A percentile compares a stretch with the other conserved stretches of the same genome.
These are phyloP conservation scores for Amblyopsis rosae DNA, from an alignment of 2,113 vertebrate genomes.

Conservation along the genomic window DNA sequence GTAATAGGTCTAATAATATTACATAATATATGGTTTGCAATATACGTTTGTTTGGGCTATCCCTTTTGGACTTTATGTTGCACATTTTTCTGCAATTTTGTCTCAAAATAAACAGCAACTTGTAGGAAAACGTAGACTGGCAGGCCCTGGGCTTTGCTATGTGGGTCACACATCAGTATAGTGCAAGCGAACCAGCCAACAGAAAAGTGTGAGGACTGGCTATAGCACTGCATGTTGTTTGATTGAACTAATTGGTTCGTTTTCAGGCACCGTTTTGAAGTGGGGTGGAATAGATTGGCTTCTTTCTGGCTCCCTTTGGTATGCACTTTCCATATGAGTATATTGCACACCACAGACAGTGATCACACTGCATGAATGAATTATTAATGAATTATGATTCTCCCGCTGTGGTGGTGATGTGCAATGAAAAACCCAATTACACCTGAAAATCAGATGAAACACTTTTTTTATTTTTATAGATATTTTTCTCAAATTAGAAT, in stretches of 20 bases:
- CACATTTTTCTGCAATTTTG: no score
- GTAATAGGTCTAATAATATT: not conserved
- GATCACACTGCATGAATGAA: not conserved
- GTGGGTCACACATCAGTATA: slow-evolving; percentile 68
- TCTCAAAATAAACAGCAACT: slow-evolving; percentile 32
- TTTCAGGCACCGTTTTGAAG: slow-evolving; percentile 46
- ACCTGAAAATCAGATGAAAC: no score
- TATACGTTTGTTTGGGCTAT: no score
- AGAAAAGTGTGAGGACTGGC: slow-evolving; percentile 35
- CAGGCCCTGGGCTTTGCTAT: slow-evolving; percentile 69
- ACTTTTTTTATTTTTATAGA: no score
- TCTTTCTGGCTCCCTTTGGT: not conserved
- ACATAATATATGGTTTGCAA: no score
- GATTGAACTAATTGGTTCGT: slow-evolving; percentile 48
- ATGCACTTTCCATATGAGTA: not conserved
- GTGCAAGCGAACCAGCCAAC: slow-evolving; percentile 29
- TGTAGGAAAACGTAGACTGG: slow-evolving; percentile 1
- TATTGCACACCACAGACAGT: slow-evolving; percentile 4
- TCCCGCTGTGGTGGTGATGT: no score
- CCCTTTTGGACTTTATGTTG: no score
- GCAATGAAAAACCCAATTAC: no score
- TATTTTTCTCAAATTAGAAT: no score
- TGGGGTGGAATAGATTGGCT: slow-evolving; percentile 21
- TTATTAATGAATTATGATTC: no score
- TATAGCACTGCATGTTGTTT: slow-evolving; percentile 40